Conservation (phyloP, 2,113 vertebrate species). For the Dromiciops gliroides region DNA sequence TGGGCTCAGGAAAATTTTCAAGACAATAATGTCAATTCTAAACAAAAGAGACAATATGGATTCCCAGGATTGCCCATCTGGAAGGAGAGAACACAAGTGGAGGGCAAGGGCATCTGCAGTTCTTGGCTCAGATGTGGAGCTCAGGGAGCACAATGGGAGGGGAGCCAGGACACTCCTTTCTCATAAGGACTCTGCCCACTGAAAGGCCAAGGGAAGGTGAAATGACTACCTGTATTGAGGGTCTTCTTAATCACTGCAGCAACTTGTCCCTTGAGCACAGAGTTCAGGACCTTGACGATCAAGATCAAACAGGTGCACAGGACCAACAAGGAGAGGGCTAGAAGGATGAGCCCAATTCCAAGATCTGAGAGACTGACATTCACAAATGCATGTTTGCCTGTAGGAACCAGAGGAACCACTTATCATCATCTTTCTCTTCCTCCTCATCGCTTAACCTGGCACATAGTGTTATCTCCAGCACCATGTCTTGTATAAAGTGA, state of each 20-base stretch:
- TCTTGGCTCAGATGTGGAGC: neutral
- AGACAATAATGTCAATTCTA: neutral
- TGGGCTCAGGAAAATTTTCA: too few relatives aligned
- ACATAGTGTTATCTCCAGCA: neutral
- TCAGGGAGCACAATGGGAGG: neutral
- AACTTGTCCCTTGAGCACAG: conserved; percentile 94
- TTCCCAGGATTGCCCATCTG: neutral
- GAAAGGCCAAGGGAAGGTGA: neutral
- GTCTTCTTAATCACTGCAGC: conserved; percentile 93
- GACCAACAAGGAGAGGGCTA: conserved; percentile 88
- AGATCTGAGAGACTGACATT: conserved; percentile 85
- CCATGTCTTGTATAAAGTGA: neutral
- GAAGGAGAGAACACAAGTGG: neutral
- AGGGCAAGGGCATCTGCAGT: neutral
- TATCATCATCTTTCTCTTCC: neutral
- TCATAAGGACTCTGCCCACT: neutral
- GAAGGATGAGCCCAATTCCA: conserved; percentile 91
- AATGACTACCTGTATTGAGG: conserved; percentile 91
- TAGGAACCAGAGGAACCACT: neutral
- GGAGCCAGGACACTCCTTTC: neutral
- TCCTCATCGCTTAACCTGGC: neutral
- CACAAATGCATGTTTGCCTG: conserved; percentile 90
- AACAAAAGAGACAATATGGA: neutral
- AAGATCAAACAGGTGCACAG: conserved; percentile 92
- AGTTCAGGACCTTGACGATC: conserved; percentile 95